A percentile compares a stretch with the other conserved stretches of the same genome.
These are phyloP conservation scores for Sussaba pulchella DNA, from an alignment of 2,888 invertebrate species.

Conservation along the genomic window DNA sequence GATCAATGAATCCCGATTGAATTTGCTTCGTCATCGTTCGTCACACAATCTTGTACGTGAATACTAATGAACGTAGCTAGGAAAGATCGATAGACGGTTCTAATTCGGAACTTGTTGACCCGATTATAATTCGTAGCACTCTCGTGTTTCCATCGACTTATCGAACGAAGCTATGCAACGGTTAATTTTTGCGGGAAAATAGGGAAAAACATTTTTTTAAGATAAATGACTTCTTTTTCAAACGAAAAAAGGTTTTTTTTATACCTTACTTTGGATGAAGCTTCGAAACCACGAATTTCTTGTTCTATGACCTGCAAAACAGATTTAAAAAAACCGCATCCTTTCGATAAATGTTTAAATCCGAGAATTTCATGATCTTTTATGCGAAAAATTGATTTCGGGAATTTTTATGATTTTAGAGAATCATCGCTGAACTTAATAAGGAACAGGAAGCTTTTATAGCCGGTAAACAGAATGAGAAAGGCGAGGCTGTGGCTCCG, in stretches of 20 bases:
- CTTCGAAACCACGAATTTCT: background rate
- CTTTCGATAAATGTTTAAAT: background rate
- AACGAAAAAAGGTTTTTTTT: no score
- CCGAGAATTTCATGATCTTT: background rate
- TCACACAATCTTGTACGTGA: conserved; percentile 18
- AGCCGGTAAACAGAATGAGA: conserved; percentile 92
- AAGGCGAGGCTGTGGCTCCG: conserved; percentile 91
- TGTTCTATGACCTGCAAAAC: background rate
- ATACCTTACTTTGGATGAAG: no score
- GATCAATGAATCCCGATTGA: conserved; percentile 9
- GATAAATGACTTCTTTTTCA: no score
- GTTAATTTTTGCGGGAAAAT: background rate
- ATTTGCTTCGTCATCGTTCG: conserved; percentile 8
- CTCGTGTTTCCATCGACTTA: conserved; percentile 26
- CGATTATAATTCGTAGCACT: conserved; percentile 53
- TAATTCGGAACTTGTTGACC: conserved; percentile 62
- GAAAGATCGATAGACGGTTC: conserved; percentile 52
- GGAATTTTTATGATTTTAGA: conserved; percentile 87
- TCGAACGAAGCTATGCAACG: background rate
- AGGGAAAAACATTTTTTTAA: no score
- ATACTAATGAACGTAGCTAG: conserved; percentile 46
- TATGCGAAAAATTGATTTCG: background rate
- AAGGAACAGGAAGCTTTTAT: conserved; percentile 98
- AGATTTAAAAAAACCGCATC: no score
- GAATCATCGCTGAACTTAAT: conserved; percentile 98